Evolutionary conservation across 2,113 vertebrate genomes (phyloP).

Genomic region (Vulpes vulpes): DNA sequence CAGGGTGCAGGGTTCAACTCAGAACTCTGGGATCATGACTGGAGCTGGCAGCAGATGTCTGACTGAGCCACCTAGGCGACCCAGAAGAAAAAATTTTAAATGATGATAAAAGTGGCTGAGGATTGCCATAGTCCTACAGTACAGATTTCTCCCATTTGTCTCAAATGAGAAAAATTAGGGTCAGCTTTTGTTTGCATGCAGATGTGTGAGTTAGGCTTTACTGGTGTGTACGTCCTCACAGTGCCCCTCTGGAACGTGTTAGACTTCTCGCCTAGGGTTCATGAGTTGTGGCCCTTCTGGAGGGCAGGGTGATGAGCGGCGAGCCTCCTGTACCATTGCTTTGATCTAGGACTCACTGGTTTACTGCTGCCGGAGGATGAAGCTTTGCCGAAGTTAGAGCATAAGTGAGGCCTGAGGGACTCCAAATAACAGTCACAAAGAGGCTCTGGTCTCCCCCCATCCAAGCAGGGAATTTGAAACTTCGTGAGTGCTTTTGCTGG

Average conservation of each 20-base stretch:
- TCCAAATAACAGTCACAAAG: no score
- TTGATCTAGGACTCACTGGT: background rate
- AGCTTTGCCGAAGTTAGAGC: background rate
- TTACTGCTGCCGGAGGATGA: background rate
- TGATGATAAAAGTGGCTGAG: background rate
- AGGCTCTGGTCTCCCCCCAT: background rate
- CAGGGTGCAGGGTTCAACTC: no score
- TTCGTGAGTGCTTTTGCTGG: background rate
- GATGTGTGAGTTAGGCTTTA: background rate
- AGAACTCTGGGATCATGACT: no score
- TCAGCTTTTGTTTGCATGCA: background rate
- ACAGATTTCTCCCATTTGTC: background rate
- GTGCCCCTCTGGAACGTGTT: background rate
- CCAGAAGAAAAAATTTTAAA: background rate
- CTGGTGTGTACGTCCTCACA: rapidly evolving
- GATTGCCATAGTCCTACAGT: background rate
- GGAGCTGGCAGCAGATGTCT: no score
- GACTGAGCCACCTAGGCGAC: no score
- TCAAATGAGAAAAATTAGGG: background rate
- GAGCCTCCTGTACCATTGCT: background rate
- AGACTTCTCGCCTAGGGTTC: background rate
- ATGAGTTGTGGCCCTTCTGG: rapidly evolving
- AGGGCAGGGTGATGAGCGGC: background rate
- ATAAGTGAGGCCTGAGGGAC: background rate
- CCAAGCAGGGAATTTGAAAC: background rate